phyloP scores from a whole-genome alignment of 2,888 invertebrate species.

The Lasioglossum villosulum region DNA sequence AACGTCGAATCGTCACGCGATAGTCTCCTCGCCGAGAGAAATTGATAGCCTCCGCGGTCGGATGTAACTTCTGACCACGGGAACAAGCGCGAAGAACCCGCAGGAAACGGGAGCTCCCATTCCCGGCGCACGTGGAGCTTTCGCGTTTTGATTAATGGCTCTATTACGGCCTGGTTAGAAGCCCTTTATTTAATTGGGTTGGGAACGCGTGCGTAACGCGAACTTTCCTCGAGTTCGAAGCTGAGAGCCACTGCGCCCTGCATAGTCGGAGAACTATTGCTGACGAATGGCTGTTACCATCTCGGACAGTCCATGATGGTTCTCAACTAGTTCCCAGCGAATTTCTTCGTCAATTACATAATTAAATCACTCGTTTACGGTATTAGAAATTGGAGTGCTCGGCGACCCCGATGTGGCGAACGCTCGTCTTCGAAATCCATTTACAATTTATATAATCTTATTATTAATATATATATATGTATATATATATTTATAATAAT shows the following conservation, averaged over 20 bases:
- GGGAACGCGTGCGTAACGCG: not conserved
- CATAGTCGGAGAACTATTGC: constrained; percentile 47
- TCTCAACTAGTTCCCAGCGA: constrained; percentile 17
- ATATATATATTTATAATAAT: no score
- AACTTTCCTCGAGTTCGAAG: not conserved
- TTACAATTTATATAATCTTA: not conserved
- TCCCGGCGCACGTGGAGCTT: constrained; percentile 4
- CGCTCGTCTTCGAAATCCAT: not conserved
- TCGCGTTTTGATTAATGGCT: constrained; percentile 31
- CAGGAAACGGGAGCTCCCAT: constrained; percentile 16
- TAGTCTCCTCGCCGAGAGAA: not conserved
- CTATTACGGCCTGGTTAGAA: constrained; percentile 22
- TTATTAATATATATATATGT: no score
- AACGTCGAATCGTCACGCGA: constrained; percentile 37
- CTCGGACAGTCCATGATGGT: not conserved
- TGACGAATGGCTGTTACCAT: constrained; percentile 49
- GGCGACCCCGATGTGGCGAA: not conserved
- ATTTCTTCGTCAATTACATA: not conserved
- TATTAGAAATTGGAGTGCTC: not conserved
- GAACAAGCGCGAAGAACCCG: constrained; percentile 22
- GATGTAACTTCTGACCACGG: constrained; percentile 22
- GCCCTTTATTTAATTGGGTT: constrained; percentile 41
- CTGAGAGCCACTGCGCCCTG: constrained; percentile 43
- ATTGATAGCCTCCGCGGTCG: constrained; percentile 21
- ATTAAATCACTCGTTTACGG: not conserved